Evolutionary conservation across 2,113 vertebrate genomes (phyloP).

Genomic region (Zapus hudsonius): DNA sequence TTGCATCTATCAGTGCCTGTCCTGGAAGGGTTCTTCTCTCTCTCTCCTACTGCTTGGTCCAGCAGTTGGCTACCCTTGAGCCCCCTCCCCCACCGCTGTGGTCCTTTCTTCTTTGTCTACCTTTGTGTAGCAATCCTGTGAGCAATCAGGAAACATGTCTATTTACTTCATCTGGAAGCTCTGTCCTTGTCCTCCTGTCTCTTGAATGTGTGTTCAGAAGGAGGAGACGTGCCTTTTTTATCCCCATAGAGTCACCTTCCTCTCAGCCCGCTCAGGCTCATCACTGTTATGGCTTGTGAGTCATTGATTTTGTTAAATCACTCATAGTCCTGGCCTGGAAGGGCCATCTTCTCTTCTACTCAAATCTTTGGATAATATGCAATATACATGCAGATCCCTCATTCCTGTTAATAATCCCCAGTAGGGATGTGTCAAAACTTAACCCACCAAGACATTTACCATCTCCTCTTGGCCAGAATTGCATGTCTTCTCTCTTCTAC

Average conservation of each 20-base stretch:
- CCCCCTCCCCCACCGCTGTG: neutral
- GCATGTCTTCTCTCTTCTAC: neutral
- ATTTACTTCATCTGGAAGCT: neutral
- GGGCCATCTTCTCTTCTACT: neutral
- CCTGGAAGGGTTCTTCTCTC: neutral
- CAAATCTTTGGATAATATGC: neutral
- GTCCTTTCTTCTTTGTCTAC: neutral
- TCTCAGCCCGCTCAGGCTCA: neutral
- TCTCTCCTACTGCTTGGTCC: too few species aligned
- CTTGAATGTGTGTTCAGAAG: neutral
- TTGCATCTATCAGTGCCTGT: fast-evolving
- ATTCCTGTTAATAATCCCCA: neutral
- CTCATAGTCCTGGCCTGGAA: neutral
- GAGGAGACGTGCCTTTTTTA: neutral
- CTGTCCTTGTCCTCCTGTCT: neutral
- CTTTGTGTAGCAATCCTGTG: neutral
- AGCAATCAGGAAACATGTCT: neutral
- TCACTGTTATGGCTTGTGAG: neutral
- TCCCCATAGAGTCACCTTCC: neutral
- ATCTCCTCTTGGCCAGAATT: neutral
- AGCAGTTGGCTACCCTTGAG: neutral
- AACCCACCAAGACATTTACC: neutral
- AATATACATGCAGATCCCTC: neutral
- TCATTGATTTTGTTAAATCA: neutral
- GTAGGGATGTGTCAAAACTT: neutral